Conservation (phyloP, 2,888 invertebrate species). For the Caenorhabditis imperialis region DNA sequence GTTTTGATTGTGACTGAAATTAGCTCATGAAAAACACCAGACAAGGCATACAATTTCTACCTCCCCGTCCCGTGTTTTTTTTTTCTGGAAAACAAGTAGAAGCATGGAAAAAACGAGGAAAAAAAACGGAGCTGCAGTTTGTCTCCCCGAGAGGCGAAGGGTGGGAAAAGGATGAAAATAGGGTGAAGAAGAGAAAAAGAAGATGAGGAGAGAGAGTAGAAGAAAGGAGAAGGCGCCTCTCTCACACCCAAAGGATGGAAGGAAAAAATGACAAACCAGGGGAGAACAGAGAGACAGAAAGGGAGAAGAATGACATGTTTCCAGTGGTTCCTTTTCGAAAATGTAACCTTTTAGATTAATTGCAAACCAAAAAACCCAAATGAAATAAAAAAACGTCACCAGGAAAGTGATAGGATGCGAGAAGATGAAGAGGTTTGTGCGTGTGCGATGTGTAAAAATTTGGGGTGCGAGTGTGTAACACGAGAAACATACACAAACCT, state of each 20-base stretch:
- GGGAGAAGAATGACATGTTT: background rate
- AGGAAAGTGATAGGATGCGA: background rate
- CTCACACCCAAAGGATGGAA: conserved; percentile 12
- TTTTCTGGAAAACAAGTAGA: conserved; percentile 24
- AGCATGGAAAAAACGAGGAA: conserved; percentile 27
- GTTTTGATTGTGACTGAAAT: too few species aligned
- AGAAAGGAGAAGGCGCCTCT: background rate
- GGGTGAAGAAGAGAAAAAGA: conserved; percentile 1
- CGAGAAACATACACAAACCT: conserved; percentile 40
- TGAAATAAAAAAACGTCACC: too few species aligned
- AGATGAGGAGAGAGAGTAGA: conserved; percentile 9
- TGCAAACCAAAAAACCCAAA: too few species aligned
- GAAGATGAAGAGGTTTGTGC: background rate
- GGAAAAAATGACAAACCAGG: conserved; percentile 6
- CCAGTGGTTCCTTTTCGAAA: too few species aligned
- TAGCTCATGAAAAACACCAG: too few species aligned
- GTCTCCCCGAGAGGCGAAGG: conserved; percentile 2
- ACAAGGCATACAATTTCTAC: too few species aligned
- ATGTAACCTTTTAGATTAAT: too few species aligned
- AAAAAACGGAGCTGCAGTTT: conserved; percentile 30
- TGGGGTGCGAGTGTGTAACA: conserved; percentile 5
- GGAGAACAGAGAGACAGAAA: conserved; percentile 14
- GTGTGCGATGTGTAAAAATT: conserved; percentile 22
- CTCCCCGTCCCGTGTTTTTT: background rate
- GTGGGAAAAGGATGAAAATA: conserved; percentile 22